A percentile compares a stretch with the other conserved stretches of the same genome.
These are phyloP conservation scores for Scartelaos histophorus DNA, from an alignment of 2,113 vertebrate species.

Conservation along the genomic window DNA sequence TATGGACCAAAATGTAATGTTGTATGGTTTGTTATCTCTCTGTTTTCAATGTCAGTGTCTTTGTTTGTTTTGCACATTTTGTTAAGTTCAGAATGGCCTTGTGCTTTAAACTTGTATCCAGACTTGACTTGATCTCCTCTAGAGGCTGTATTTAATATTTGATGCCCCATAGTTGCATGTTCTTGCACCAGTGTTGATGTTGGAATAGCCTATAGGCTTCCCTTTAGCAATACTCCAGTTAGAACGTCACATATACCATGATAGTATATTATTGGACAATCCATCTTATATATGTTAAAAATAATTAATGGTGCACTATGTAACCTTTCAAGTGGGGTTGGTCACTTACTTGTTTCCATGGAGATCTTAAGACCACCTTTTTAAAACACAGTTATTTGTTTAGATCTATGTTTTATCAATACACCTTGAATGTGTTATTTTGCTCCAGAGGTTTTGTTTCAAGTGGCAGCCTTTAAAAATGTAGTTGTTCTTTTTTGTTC, in stretches of 20 bases:
- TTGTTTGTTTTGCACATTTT: neutral
- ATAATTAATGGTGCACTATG: no score
- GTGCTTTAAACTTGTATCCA: neutral
- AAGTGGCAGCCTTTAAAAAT: neutral
- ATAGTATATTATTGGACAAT: neutral
- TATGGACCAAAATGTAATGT: neutral
- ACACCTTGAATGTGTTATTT: constrained; percentile 11
- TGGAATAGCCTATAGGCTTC: neutral
- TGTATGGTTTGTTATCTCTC: neutral
- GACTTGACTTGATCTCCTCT: neutral
- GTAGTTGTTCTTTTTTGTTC: neutral
- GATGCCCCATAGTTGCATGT: neutral
- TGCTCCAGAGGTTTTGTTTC: neutral
- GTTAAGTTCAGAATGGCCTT: neutral
- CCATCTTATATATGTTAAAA: neutral
- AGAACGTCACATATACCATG: neutral
- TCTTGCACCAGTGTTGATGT: neutral
- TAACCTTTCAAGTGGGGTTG: no score
- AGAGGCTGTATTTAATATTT: constrained; percentile 1
- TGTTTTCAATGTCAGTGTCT: neutral
- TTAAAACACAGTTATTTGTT: neutral
- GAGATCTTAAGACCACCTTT: neutral
- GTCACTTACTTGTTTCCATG: no score
- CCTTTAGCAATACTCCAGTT: neutral
- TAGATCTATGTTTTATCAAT: neutral